Percentiles rank a stretch among this genome's conserved stretches.
Evolutionary conservation across 1,140 invertebrate genomes (phyloP).

Genomic region (Drosophila bocki): DNA sequence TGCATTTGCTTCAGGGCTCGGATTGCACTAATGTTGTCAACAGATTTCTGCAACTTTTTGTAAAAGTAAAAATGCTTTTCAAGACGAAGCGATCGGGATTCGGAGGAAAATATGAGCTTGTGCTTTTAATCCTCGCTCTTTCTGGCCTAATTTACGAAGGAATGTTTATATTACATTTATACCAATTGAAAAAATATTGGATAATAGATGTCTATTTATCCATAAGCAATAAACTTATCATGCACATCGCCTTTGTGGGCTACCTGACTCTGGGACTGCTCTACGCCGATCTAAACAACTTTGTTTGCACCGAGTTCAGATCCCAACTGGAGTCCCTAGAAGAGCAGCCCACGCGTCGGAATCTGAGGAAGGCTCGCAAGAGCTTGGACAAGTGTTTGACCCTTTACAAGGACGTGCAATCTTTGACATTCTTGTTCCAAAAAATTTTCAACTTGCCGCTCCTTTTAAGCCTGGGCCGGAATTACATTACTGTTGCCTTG

Average conservation of each 20-base stretch:
- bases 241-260: slow-evolving; percentile 11
- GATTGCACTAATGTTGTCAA: slow-evolving; percentile 15
- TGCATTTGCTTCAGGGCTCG: slow-evolving; percentile 22
- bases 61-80: neutral
- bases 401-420: slow-evolving; percentile 45
- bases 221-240: slow-evolving; percentile 12
- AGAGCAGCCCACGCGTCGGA: neutral
- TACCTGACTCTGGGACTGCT: slow-evolving; percentile 42
- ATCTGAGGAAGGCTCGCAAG: neutral
- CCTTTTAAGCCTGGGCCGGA: slow-evolving; percentile 12
- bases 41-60: slow-evolving; percentile 30
- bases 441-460: slow-evolving; percentile 30
- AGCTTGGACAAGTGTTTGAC: slow-evolving; percentile 34
- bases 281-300: slow-evolving; percentile 30
- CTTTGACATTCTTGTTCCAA: slow-evolving; percentile 17
- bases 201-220: neutral
- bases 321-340: slow-evolving; percentile 6
- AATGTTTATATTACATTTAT: neutral
- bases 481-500: slow-evolving; percentile 5
- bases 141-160: slow-evolving; percentile 1
- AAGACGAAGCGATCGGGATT: neutral
- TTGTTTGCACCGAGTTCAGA: slow-evolving; percentile 17
- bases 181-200: neutral
- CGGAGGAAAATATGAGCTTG: slow-evolving; percentile 31
- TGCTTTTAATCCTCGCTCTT: slow-evolving; percentile 6